A percentile compares a stretch with the other conserved stretches of the same genome.
These are phyloP conservation scores for Catalaphyllia jardinei DNA, from an alignment of 64 coral and sea anemone genomes.

Conservation along the genomic window DNA sequence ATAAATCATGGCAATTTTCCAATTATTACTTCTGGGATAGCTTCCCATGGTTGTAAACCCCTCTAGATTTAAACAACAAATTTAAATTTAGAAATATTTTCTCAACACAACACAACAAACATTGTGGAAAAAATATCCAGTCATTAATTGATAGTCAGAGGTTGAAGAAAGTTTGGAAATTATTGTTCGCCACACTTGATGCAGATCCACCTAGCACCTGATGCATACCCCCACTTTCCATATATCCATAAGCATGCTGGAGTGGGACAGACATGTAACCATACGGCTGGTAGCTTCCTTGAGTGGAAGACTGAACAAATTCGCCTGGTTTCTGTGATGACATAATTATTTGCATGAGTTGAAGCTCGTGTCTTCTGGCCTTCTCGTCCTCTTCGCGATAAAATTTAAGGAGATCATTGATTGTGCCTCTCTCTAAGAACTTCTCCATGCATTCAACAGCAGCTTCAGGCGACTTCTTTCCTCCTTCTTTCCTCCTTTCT, in stretches of 20 bases:
- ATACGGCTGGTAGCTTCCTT: too few species aligned
- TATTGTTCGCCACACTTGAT: background rate
- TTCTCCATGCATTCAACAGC: too few species aligned
- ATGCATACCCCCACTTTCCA: background rate
- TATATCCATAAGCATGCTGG: constrained; percentile 1
- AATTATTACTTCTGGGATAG: too few species aligned
- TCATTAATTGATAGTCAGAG: too few species aligned
- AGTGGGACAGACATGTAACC: background rate
- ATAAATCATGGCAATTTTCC: too few species aligned
- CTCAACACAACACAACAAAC: too few species aligned
- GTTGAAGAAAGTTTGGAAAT: too few species aligned
- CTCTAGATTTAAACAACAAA: background rate
- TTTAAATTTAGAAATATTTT: background rate
- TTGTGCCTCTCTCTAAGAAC: constrained; percentile 32
- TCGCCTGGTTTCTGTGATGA: too few species aligned
- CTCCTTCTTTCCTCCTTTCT: too few species aligned
- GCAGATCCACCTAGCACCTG: background rate
- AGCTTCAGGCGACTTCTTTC: background rate
- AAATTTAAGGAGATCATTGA: constrained; percentile 45
- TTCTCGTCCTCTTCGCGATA: constrained; percentile 46
- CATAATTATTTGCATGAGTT: too few species aligned
- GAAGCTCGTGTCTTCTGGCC: constrained; percentile 23
- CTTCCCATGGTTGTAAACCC: constrained; percentile 18
- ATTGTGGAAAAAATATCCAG: too few species aligned
- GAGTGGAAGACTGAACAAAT: too few species aligned